Evolutionary conservation across 2,113 vertebrate genomes (phyloP), one percentile per base, ranked within the genome.

Genomic region (Ceuthmochares aereus): DNA sequence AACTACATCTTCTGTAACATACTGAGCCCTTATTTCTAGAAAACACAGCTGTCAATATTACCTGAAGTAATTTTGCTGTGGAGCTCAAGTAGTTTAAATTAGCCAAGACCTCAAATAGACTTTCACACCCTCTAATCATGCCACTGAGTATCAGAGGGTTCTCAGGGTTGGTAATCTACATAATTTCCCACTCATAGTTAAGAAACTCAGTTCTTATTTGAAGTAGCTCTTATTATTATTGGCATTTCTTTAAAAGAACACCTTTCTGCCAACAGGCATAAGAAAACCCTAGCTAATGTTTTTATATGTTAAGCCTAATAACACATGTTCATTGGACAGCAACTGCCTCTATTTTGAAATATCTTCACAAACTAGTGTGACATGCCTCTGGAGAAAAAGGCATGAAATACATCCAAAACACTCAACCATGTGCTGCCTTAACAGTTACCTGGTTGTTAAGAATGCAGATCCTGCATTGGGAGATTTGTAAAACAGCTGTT

Each of bases 151-250:
- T 77, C 87, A 69, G 91, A 90, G 58, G 51, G 66, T 89, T 96
- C 96, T 95, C 88, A 95, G 81, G 72, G 80, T 27, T 95, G 72
- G 64, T 63, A 97, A 95, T 96, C 92, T 96, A 94, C 95, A 95
- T 96, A 96, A 97, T 96, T 97, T 94, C 40, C 91, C 89, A 96
- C 84, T 94, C 18, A 1, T 26, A 96, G 54, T 94, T 66, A 95
- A 95, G 83, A 96, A 92, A 81, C 55, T 92, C 78, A 90, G 66
- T 81, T 40, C 86, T 87, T 87, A 93, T 77, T 93, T 96, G 85
- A 97, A 96, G 90, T 90, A 96, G 88, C 32, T 95, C 68, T 93
- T 95, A 89, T 94, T 95, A 92, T 89, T 95, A 92, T 54, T 96
- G 92, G 95, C 95, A 90, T 89, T 96, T 93, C 84, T 91, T 93